Percentiles rank a stretch among this genome's conserved stretches.
Conservation (phyloP, 2,888 invertebrate genomes). For the Drosophila formosana region DNA sequence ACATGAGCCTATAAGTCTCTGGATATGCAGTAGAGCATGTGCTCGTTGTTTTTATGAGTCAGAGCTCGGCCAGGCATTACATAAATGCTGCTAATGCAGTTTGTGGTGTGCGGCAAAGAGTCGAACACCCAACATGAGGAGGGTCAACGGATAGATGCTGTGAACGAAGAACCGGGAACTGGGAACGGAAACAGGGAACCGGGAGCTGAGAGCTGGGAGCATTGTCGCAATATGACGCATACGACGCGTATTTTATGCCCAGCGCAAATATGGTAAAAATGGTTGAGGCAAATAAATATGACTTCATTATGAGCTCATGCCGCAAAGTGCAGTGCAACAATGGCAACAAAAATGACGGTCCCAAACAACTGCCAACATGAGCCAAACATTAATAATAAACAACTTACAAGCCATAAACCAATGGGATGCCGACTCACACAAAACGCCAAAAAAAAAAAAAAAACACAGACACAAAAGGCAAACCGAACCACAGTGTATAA, state of each 20-base stretch:
- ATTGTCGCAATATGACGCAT: conserved; percentile 71
- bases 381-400: conserved; percentile 79
- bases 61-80: conserved; percentile 37
- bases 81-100: conserved; percentile 57
- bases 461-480: not conserved
- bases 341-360: conserved; percentile 30
- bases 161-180: not conserved
- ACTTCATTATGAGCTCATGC: conserved; percentile 75
- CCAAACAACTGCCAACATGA: conserved; percentile 59
- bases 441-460: not conserved
- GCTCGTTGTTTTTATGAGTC: conserved; percentile 39
- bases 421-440: conserved; percentile 61
- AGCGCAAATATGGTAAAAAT: conserved; percentile 54
- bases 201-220: conserved; percentile 5
- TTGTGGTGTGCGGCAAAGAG: conserved; percentile 5
- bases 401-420: conserved; percentile 81
- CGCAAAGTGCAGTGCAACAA: conserved; percentile 52
- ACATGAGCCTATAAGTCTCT: not conserved
- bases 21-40: not conserved
- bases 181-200: not conserved
- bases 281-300: conserved; percentile 59
- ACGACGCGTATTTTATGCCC: conserved; percentile 59
- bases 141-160: conserved; percentile 14
- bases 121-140: not conserved
- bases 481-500: conserved; percentile 52